These are phyloP conservation scores for Neosalanx taihuensis DNA, from an alignment of 2,797 vertebrate genomes.

Conservation along the genomic window DNA sequence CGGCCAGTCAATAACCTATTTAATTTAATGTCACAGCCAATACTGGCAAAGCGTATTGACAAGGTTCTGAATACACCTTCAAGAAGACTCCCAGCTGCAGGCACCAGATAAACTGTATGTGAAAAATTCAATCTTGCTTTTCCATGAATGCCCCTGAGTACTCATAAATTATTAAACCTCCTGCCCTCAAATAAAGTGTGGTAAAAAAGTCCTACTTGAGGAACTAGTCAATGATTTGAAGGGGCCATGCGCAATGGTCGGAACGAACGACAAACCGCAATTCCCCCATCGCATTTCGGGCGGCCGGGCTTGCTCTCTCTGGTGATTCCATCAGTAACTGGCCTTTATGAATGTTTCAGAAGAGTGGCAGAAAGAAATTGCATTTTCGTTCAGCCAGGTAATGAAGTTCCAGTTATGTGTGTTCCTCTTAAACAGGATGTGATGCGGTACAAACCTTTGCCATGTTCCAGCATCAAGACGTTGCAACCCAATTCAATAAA, in stretches of 20 bases:
- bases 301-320: conserved; percentile 42
- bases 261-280: conserved; percentile 38
- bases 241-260: conserved; percentile 36
- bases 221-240: conserved; percentile 67
- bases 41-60: conserved; percentile 85
- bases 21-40: conserved; percentile 91
- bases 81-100: conserved; percentile 82
- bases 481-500: background rate
- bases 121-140: conserved; percentile 70
- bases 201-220: conserved; percentile 54
- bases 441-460: background rate
- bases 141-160: conserved; percentile 62
- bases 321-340: conserved; percentile 52
- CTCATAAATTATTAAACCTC: conserved; percentile 71
- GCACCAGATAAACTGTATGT: conserved; percentile 91
- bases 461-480: background rate
- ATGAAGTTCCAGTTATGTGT: conserved; percentile 32
- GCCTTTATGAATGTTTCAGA: conserved; percentile 67
- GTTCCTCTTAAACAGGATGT: background rate
- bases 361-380: conserved; percentile 30
- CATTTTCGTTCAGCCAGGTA: conserved; percentile 52
- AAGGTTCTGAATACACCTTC: conserved; percentile 74
- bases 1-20: conserved; percentile 96
- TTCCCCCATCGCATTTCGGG: conserved; percentile 49
- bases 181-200: conserved; percentile 53